phyloP scores from a whole-genome alignment of 2,113 vertebrate species.

The Hippopotamus amphibius region DNA sequence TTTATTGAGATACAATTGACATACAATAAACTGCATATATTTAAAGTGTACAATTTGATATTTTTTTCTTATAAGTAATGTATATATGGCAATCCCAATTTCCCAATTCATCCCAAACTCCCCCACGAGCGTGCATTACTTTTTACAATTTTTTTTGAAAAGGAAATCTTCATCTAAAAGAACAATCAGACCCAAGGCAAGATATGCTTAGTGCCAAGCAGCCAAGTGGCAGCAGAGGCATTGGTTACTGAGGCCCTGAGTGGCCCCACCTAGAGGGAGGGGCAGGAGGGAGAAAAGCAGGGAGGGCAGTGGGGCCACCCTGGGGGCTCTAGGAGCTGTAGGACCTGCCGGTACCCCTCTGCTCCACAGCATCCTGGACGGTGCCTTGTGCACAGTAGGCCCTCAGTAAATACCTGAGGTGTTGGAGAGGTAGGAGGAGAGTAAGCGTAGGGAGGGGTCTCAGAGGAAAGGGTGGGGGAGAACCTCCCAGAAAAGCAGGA shows the following conservation, averaged over 20 bases:
- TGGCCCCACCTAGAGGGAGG: background rate
- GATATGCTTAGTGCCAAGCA: background rate
- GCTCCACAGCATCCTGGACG: background rate
- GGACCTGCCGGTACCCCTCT: background rate
- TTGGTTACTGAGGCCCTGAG: background rate
- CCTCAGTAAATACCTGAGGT: background rate
- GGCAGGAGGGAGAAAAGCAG: background rate
- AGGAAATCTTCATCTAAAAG: background rate
- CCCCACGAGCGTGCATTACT: no score
- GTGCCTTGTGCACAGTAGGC: background rate
- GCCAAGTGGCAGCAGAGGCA: background rate
- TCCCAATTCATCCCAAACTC: no score
- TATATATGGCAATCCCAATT: no score
- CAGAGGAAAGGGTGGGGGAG: background rate
- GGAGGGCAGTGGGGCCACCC: accelerated
- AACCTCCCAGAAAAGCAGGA: background rate
- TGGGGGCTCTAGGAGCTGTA: background rate
- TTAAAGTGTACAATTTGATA: no score
- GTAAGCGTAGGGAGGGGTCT: background rate
- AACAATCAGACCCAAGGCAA: background rate
- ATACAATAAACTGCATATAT: no score
- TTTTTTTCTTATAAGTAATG: no score
- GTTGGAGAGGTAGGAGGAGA: background rate
- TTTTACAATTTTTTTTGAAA: no score
- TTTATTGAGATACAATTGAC: no score